Evolutionary conservation across 2,888 invertebrate genomes (phyloP).

Genomic region (Papilio protenor): DNA sequence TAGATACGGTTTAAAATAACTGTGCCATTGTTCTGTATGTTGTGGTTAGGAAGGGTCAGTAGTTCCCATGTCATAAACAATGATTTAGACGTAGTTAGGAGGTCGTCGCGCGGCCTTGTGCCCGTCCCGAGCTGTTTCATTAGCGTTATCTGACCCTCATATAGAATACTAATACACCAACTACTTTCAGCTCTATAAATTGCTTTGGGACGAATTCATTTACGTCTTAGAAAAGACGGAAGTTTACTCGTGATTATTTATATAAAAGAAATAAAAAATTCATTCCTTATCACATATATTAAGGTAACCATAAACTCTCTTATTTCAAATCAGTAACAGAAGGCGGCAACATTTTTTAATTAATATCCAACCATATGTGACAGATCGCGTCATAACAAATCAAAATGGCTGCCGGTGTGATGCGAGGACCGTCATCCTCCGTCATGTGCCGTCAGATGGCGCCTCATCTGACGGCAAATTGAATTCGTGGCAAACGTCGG

Average conservation of each 20-base stretch:
- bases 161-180: slow-evolving; percentile 27
- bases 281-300: no score
- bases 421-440: background rate
- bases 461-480: slow-evolving; percentile 34
- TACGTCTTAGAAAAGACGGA: background rate
- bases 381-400: slow-evolving; percentile 9
- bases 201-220: slow-evolving; percentile 10
- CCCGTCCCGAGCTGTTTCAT: slow-evolving; percentile 27
- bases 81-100: slow-evolving; percentile 53
- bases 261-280: background rate
- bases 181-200: background rate
- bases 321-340: background rate
- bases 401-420: slow-evolving; percentile 21
- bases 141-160: slow-evolving; percentile 25
- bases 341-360: background rate
- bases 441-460: slow-evolving; percentile 21
- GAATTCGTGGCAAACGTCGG: slow-evolving; percentile 34
- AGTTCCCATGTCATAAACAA: slow-evolving; percentile 56
- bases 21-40: background rate
- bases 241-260: background rate
- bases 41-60: slow-evolving; percentile 45
- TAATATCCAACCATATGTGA: background rate
- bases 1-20: slow-evolving; percentile 21
- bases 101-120: slow-evolving; percentile 47
- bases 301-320: no score